Percentiles rank a stretch among this genome's conserved stretches.
phyloP scores from a whole-genome alignment of 2,113 vertebrate genomes.

The Bujurquina vittata region DNA sequence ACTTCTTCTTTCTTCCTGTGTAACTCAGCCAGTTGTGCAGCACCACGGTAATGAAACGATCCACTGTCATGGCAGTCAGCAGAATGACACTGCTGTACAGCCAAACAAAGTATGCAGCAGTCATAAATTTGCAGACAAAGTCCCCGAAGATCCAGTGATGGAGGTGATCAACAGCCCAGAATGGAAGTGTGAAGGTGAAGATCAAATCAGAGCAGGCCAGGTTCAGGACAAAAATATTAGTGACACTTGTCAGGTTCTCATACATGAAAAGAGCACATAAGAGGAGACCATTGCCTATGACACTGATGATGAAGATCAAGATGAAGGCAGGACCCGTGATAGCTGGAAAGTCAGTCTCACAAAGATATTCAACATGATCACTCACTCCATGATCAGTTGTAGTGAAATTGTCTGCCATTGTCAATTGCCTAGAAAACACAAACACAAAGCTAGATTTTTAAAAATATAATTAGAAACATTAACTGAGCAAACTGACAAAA shows the following conservation, averaged over 20 bases:
- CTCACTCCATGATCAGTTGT: accelerated
- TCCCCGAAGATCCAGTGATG: slow-evolving; percentile 79
- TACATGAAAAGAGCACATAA: slow-evolving; percentile 39
- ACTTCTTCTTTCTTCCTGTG: slow-evolving; percentile 48
- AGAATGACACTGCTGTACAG: slow-evolving; percentile 68
- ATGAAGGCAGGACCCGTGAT: slow-evolving; percentile 34
- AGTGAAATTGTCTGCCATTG: not conserved
- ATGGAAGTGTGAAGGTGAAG: slow-evolving; percentile 80
- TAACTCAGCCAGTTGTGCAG: slow-evolving; percentile 56
- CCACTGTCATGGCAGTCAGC: slow-evolving; percentile 81
- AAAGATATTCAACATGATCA: accelerated
- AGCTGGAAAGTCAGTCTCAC: not conserved
- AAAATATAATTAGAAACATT: not conserved
- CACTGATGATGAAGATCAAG: slow-evolving; percentile 60
- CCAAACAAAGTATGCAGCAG: slow-evolving; percentile 49
- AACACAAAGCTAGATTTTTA: not conserved
- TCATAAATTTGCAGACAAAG: slow-evolving; percentile 75
- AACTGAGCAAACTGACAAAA: not conserved
- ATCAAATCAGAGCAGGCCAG: slow-evolving; percentile 80
- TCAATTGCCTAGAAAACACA: slow-evolving; percentile 27
- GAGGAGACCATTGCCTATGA: slow-evolving; percentile 58
- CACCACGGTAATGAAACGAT: slow-evolving; percentile 80
- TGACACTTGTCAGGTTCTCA: slow-evolving; percentile 75
- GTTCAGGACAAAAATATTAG: slow-evolving; percentile 81
- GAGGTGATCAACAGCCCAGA: slow-evolving; percentile 68